Evolutionary conservation across 2,113 vertebrate species (phyloP), one percentile per base, ranked within the genome.

Genomic region (Zingel zingel): DNA sequence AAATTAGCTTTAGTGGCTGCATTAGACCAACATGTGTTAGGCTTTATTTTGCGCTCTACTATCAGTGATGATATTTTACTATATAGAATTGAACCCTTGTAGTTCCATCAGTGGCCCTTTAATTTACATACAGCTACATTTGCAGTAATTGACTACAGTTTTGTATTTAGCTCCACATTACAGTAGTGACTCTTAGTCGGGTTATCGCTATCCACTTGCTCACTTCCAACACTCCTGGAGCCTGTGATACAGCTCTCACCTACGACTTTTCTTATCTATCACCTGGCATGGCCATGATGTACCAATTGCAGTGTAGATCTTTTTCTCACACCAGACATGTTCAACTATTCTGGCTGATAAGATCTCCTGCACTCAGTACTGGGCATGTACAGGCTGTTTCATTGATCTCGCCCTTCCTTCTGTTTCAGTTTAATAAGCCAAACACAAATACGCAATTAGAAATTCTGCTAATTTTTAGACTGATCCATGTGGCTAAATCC

Each of bases 1-100:
- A 85, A 83, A 62, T 81, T 36, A 81, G 63, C 58, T 81, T 53
- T 19, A 63, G 56, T 61, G 14, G 57, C 59, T 47, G 63, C 48
- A 75, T 61, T 62, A 64, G 14, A 73, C 19, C 13, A 48, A 25
- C 6, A 12, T 43, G 43, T 33, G 43, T 50, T 36, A 62, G 39
- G 27, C 33, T 62, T 23, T 30, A 19, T 74, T n/a, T 30, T 54
- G 77, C 68, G 51, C 51, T 66, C 13, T 13, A 2, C 33, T 1
- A 51, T 21, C 21, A 68, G 5, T 7, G 7, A 23, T 47, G 39
- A 39, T 30, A 23, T 11, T 68, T 25, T 43, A 54, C 18, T 50
- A 7, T 12, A 30, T 15, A 47, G 0, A 15, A 3, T 27, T 47
- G 27, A 76, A 54, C 23, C 36, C 5, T 2, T 11, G 8, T 13